phyloP scores from a whole-genome alignment of 2,797 vertebrate species.

The Pipistrellus nathusii region DNA sequence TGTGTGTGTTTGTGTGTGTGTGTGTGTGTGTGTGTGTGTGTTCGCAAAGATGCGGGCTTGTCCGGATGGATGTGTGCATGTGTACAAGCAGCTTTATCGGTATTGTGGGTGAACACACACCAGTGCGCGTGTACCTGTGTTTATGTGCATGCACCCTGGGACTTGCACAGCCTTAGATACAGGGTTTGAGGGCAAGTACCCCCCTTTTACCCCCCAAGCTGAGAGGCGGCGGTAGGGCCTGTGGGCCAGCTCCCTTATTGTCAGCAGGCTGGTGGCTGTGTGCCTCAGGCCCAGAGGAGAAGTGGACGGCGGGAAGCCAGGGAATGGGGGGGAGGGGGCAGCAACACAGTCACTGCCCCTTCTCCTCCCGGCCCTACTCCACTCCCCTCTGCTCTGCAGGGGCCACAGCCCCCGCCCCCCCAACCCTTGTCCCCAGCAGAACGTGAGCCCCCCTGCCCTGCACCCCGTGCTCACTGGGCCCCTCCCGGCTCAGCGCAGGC shows the following conservation, averaged over 20 bases:
- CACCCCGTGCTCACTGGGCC: background rate
- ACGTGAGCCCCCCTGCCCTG: too few species aligned
- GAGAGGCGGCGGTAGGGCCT: background rate
- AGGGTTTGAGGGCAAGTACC: background rate
- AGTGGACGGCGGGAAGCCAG: background rate
- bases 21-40: accelerated
- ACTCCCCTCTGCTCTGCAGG: background rate
- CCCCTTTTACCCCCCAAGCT: background rate
- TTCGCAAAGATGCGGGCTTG: background rate
- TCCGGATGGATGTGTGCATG: background rate
- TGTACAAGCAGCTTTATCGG: background rate
- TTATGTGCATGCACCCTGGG: background rate
- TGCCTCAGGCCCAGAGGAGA: background rate
- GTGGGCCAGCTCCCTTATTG: background rate
- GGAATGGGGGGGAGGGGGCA: background rate
- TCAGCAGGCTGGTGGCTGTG: background rate
- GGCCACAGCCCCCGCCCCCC: background rate
- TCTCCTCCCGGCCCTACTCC: background rate
- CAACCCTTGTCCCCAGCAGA: background rate
- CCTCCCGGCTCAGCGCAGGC: background rate
- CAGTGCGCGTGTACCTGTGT: background rate
- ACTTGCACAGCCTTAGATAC: background rate
- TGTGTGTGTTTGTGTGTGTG: too few species aligned
- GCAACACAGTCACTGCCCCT: background rate
- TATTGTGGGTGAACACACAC: background rate